Percentiles rank a stretch among this genome's conserved stretches.
phyloP scores from a whole-genome alignment of 2,797 vertebrate genomes.

The Anabas testudineus region DNA sequence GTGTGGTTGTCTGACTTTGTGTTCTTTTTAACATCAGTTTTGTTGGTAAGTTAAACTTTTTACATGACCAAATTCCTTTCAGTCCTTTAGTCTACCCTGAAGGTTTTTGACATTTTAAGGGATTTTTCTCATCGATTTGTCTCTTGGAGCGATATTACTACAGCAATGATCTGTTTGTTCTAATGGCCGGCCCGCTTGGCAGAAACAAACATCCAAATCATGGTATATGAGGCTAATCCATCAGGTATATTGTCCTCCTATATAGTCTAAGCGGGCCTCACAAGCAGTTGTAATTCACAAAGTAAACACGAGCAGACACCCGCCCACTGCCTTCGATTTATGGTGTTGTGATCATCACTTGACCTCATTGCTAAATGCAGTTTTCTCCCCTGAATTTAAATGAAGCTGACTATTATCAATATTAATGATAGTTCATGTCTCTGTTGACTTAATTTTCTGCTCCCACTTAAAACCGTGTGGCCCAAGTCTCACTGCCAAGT shows the following conservation, averaged over 20 bases:
- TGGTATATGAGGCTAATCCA: constrained; percentile 59
- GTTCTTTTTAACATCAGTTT: constrained; percentile 9
- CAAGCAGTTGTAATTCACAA: constrained; percentile 69
- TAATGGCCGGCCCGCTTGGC: constrained; percentile 30
- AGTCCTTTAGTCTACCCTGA: background rate
- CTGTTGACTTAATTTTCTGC: constrained; percentile 71
- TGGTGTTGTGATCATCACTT: constrained; percentile 66
- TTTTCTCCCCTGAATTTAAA: constrained; percentile 67
- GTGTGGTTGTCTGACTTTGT: background rate
- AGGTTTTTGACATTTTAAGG: constrained; percentile 28
- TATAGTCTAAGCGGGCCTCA: constrained; percentile 51
- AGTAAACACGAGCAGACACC: constrained; percentile 68
- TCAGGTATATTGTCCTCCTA: constrained; percentile 67
- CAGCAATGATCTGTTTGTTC: constrained; percentile 29
- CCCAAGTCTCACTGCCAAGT: constrained; percentile 38
- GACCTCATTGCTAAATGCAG: constrained; percentile 75
- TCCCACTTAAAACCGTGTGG: constrained; percentile 60
- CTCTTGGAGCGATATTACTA: constrained; percentile 10
- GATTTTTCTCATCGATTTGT: constrained; percentile 23
- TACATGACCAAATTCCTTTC: constrained; percentile 9
- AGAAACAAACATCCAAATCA: constrained; percentile 30
- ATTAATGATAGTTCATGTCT: constrained; percentile 71
- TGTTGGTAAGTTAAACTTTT: background rate
- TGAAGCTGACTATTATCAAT: constrained; percentile 65
- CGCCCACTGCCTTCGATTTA: constrained; percentile 67